Conservation (phyloP, 1,140 invertebrate species). For the Cherax destructor region DNA sequence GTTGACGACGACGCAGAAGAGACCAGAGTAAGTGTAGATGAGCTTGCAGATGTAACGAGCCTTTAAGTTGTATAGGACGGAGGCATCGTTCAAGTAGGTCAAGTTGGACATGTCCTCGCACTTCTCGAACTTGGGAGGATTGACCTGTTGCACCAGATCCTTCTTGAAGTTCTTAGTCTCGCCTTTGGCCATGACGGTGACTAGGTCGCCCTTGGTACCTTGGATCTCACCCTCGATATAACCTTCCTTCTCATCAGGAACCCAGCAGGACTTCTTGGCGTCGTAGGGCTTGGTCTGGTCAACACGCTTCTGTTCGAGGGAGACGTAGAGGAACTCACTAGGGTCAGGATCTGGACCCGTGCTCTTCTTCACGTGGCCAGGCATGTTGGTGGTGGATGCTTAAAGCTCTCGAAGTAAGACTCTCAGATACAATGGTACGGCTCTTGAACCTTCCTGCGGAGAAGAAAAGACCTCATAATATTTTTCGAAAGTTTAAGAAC, state of each 20-base stretch:
- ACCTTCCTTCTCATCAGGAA: conserved; percentile 54
- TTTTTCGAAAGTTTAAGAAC: too few species aligned
- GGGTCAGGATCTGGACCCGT: conserved; percentile 57
- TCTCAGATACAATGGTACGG: conserved; percentile 36
- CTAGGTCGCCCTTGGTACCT: conserved; percentile 65
- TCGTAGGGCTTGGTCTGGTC: conserved; percentile 69
- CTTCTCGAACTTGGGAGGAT: conserved; percentile 69
- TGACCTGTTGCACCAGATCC: conserved; percentile 65
- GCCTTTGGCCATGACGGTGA: conserved; percentile 55
- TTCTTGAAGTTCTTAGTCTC: conserved; percentile 67
- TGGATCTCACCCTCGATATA: conserved; percentile 51
- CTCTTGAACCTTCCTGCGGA: conserved; percentile 30
- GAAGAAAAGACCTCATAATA: not conserved
- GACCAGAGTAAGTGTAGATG: conserved; percentile 63
- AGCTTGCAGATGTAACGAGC: conserved; percentile 74
- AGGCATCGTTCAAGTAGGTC: conserved; percentile 64
- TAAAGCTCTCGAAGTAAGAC: conserved; percentile 51
- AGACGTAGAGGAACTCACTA: conserved; percentile 58
- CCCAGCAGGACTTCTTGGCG: conserved; percentile 62
- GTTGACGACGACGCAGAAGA: conserved; percentile 62
- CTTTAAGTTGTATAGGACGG: conserved; percentile 80
- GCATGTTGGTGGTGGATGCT: conserved; percentile 63
- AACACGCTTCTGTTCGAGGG: conserved; percentile 49
- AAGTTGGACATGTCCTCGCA: conserved; percentile 68
- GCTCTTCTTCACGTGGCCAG: conserved; percentile 60